Evolutionary conservation across 2,888 invertebrate genomes (phyloP), one percentile per base, ranked within the genome.

Genomic region (Acanthosoma haemorrhoidale): DNA sequence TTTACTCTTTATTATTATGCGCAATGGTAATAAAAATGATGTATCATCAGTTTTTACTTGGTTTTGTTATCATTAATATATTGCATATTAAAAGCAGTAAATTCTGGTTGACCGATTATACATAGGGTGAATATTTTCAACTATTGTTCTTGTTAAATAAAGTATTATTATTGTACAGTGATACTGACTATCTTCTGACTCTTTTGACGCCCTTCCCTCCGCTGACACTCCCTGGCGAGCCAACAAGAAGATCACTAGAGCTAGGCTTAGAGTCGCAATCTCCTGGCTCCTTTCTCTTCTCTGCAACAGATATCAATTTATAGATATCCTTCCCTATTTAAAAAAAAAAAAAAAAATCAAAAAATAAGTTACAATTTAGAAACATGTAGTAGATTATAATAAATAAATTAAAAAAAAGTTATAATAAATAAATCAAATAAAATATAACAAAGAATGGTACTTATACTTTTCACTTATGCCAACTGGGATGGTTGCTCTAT

Each of bases 281-380:
- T 80, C 91, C 90, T 6, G 91, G 89, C 80, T 91, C 91, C 84
- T 91, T 91, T 80, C 91, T 88, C 81, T 91, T 90, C 83, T 90
- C 90, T 88, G 83, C 21, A 81, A 76, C 77, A 34, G 4, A 57
- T 15, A 41, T 41, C 8, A 8, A 41, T 41, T 13, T 41, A 41
- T 13, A 41, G 6, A 41, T 41, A 15, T 41, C 6, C 9, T 36
- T 6, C 6, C 8, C 6, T 36, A 11, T 11, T 11, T 11, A 9
- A 11, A 36, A 36, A 9, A 6, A 6, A 36, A 36, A 36, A 6
- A 36, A 36, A 36, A 9, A 6, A 9, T 36, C 11, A 36, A 36
- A 36, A 36, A 9, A 11, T 36, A 36, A 11, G 11, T 9, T 9
- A 36, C 36, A 9, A 6, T 9, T 36, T 36, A 36, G 6, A 9